phyloP scores from a whole-genome alignment of 2,888 invertebrate genomes.

The Ctenicera cuprea region DNA sequence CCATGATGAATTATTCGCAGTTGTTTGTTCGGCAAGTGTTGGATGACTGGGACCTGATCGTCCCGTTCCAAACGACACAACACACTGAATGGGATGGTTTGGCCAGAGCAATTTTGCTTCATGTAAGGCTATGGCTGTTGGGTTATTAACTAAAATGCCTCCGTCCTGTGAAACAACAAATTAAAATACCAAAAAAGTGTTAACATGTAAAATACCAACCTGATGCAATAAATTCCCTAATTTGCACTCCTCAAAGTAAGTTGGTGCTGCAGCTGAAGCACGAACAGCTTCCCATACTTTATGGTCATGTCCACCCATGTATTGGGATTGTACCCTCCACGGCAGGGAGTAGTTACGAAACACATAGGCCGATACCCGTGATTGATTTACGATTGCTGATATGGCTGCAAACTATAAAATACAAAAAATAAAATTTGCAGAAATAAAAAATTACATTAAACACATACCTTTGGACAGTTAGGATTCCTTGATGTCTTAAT shows the following conservation, averaged over 20 bases:
- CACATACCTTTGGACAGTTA: constrained; percentile 71
- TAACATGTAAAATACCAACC: constrained; percentile 67
- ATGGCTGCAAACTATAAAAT: constrained; percentile 81
- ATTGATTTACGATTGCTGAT: constrained; percentile 86
- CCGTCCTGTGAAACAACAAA: constrained; percentile 77
- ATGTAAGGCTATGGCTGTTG: constrained; percentile 90
- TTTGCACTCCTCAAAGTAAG: constrained; percentile 90
- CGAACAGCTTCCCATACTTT: constrained; percentile 89
- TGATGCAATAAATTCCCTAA: constrained; percentile 82
- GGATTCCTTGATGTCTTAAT: constrained; percentile 76
- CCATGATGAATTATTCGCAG: constrained; percentile 76
- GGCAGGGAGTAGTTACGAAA: constrained; percentile 91
- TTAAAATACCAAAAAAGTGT: neutral
- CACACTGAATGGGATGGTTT: constrained; percentile 81
- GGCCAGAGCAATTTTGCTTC: constrained; percentile 92
- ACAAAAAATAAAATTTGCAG: constrained; percentile 43
- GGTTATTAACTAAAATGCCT: constrained; percentile 91
- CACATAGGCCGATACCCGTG: constrained; percentile 83
- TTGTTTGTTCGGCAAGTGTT: constrained; percentile 63
- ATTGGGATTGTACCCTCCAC: constrained; percentile 80
- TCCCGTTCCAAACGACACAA: constrained; percentile 90
- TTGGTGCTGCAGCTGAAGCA: constrained; percentile 94
- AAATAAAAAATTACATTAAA: too few relatives aligned
- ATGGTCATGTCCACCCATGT: constrained; percentile 82
- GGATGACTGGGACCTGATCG: constrained; percentile 72